Conservation (phyloP, 2,888 invertebrate genomes). For the Tenthredo distinguenda region DNA sequence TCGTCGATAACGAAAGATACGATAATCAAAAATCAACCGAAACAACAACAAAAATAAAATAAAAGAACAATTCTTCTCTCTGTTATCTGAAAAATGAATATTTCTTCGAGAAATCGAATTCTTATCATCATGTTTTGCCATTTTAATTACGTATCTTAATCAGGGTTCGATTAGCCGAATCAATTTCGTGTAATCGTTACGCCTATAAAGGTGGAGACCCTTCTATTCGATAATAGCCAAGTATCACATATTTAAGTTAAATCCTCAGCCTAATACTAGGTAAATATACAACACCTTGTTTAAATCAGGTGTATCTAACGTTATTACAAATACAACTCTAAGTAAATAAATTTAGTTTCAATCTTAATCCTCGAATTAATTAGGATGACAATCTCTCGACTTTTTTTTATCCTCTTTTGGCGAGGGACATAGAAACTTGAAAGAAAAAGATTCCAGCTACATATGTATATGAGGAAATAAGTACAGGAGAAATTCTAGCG, state of each 20-base stretch:
- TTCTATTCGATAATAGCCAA: constrained; percentile 36
- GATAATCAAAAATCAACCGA: neutral
- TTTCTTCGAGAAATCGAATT: neutral
- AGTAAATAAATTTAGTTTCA: constrained; percentile 34
- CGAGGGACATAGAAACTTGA: neutral
- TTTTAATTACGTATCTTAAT: neutral
- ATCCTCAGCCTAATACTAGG: constrained; percentile 34
- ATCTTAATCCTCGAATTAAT: constrained; percentile 33
- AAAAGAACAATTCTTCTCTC: neutral
- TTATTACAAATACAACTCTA: constrained; percentile 21
- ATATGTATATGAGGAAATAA: neutral
- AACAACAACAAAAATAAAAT: neutral
- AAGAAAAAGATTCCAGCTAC: neutral
- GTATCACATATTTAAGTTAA: constrained; percentile 40
- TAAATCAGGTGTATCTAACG: neutral
- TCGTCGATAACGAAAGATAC: neutral
- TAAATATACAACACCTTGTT: constrained; percentile 34
- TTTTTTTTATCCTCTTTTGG: neutral
- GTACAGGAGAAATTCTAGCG: neutral
- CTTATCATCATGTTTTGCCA: neutral
- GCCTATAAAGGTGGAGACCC: neutral
- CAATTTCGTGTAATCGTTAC: neutral
- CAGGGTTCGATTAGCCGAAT: constrained; percentile 10
- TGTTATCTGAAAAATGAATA: neutral
- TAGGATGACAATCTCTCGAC: constrained; percentile 4